These are phyloP conservation scores for Perca schrenkii DNA, from an alignment of 2,113 vertebrate species.

Conservation along the genomic window DNA sequence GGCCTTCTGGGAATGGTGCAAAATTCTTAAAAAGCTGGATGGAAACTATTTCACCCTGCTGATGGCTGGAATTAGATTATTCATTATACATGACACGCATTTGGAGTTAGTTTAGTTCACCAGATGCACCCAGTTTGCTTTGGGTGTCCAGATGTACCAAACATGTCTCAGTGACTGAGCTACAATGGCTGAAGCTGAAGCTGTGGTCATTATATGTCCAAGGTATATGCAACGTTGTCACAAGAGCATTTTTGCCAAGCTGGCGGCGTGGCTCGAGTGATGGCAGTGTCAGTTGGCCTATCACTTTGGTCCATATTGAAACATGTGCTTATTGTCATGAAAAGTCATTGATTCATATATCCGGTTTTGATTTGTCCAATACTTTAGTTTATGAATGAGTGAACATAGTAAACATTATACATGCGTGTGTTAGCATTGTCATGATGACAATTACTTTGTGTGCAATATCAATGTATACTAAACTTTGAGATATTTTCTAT, in stretches of 20 bases:
- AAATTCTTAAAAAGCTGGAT: constrained; percentile 10
- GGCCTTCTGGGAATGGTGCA: constrained; percentile 2
- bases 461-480: too few relatives aligned
- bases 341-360: neutral
- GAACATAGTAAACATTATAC: neutral
- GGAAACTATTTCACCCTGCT: neutral
- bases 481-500: too few relatives aligned
- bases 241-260: neutral
- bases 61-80: neutral
- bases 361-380: neutral
- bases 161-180: neutral
- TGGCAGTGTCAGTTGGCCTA: neutral
- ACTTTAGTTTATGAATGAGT: neutral
- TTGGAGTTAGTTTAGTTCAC: neutral
- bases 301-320: neutral
- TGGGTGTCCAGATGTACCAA: neutral
- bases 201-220: neutral
- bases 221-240: neutral
- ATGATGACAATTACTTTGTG: too few relatives aligned
- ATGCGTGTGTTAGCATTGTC: neutral
- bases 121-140: constrained; percentile 4
- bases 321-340: neutral
- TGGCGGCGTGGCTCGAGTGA: neutral
- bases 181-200: neutral
- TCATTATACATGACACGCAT: neutral